Evolutionary conservation across 1,140 invertebrate species (phyloP), one percentile per base, ranked within the genome.

Genomic region (Stratiolaelaps scimitus): DNA sequence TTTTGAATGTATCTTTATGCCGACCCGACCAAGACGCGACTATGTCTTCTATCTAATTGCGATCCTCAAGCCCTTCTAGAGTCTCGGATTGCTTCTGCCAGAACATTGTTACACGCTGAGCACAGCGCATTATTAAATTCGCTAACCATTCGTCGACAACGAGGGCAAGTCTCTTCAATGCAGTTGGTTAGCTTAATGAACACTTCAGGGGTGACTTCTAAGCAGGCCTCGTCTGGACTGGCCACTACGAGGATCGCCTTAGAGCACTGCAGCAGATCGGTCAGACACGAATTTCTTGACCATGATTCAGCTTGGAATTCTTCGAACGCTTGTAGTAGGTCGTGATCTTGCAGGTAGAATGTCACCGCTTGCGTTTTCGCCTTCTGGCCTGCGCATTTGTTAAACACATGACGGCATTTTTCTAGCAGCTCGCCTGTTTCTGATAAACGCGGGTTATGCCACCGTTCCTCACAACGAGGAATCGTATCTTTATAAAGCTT

Each of bases 181-280:
- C 26, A 26, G 26, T 60, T 23, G 26, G 15, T 34, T 26, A 60
- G 4, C 20, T 23, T 26, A 26, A 60, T 60, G 20, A 20, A 15
- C 15, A 60, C 53, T 5, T 13, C 23, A 29, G 53, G 23, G 26
- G 17, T 34, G 26, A 60, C 53, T 60, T 60, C 15, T 26, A 60
- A 34, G 15, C 26, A 17, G 26, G 26, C 23, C 26, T 34, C 53
- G 23, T 60, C 26, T 15, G 53, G 53, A 19, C 26, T 60, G 15
- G 26, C 53, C 15, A 60, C 53, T 6, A 60, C 23, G 17, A 60
- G 53, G 20, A 60, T 23, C 17, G 34, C 23, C 26, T 60, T 60
- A 60, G 26, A 29, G 53, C 53, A 60, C 53, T 60, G 53, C 1
- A 60, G 20, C 13, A 60, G 23, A 60, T 60, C 53, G 15, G 53